Evolutionary conservation across 37 sponge, comb jelly and placozoan species (phyloP), one percentile per base, ranked within the genome.

Genomic region (Ephydatia muelleri): DNA sequence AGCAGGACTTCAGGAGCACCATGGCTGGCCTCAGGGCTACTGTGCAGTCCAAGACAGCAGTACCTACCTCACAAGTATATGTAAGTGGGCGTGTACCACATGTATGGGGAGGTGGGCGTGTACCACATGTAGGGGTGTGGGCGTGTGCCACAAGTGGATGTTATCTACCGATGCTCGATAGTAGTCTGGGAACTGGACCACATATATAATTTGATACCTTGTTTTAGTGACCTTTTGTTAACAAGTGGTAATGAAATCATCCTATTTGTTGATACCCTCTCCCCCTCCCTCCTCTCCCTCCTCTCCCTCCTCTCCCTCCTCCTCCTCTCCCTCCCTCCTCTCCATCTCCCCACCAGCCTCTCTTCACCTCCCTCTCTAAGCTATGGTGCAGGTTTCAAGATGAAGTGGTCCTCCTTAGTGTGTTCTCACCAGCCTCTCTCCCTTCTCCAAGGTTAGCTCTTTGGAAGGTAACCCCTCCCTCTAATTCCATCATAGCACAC

Each of bases 1-100:
- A 93, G 72, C 37, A 70, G 25, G 92, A 93, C 31, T 94, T 97
- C 57, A 79, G 80, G 19, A 57, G 57, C 28, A 84, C 77, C 0
- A 88, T 98, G 92, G 79, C 76, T 4, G n/a, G 73, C 34, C 91
- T 99, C 34, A 88, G 81, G 88, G 86, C 80, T 43, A 97, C 96
- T 26, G 97, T 99, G 31, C 99, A 95, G 78, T 77, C 97, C 38
- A 99, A 99, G 81, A 88, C 99, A 47, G 99, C 99, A 30, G 99
- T 99, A 34, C 97, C 99, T 16, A 99, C 99, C 32, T 72, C 96
- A 48, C 95, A 95, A 83, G 99, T 98, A 43, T 97, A 96, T 85
- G 94, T 93, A 48, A 87, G 90, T 82, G 29, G 21, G 25, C 68
- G 38, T 19, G 33, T 39, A 2, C 22, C 38, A 9, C 16, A 21